Evolutionary conservation across 2,888 invertebrate species (phyloP).

Genomic region (Meiosimyza platycephala): DNA sequence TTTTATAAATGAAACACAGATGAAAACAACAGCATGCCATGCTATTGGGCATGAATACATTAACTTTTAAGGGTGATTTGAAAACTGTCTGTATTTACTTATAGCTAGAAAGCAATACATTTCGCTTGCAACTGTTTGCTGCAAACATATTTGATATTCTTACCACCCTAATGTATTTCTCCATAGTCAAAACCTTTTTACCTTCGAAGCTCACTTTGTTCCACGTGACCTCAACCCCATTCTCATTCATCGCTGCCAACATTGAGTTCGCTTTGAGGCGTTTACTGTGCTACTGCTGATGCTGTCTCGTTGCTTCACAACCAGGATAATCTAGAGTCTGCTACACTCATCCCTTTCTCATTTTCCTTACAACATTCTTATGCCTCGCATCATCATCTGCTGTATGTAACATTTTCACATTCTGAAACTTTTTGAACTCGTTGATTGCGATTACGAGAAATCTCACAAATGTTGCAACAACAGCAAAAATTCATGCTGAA

Average conservation of each 20-base stretch:
- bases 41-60: background rate
- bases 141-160: no score
- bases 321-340: background rate
- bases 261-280: constrained; percentile 3
- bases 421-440: constrained; percentile 14
- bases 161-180: no score
- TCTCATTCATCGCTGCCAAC: background rate
- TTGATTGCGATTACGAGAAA: constrained; percentile 24
- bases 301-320: constrained; percentile 23
- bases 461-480: constrained; percentile 17
- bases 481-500: no score
- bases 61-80: background rate
- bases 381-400: constrained; percentile 2
- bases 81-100: background rate
- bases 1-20: constrained; percentile 40
- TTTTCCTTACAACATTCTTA: no score
- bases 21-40: constrained; percentile 30
- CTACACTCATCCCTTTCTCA: background rate
- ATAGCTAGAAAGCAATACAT: no score
- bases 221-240: constrained; percentile 3
- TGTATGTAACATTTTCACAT: background rate
- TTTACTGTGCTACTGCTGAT: background rate
- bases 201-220: no score
- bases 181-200: no score
- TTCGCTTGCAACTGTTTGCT: no score